Evolutionary conservation across 1,140 invertebrate genomes (phyloP), one percentile per base, ranked within the genome.

Genomic region (Pseudomyrmex gracilis): DNA sequence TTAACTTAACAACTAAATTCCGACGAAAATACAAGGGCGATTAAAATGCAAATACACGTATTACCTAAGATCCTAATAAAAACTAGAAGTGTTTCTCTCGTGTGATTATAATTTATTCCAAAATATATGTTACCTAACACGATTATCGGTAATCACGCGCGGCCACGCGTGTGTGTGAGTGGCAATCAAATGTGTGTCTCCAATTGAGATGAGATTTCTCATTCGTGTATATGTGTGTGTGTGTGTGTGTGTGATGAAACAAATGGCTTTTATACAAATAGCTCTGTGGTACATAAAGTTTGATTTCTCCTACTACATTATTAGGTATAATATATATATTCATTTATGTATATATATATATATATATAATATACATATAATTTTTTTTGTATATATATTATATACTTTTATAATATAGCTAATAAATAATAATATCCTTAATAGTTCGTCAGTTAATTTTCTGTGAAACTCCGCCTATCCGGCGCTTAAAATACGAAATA

Each of bases 181-280:
- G 80, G 76, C 71, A 90, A 89, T 89, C 67, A 71, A 87, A 89
- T 83, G 47, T 34, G 34, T 34, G 3, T 34, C 34, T 34, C 34
- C 34, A 34, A 34, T 7, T 34, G 34, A 34, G 5, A 34, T 34
- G 34, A 34, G 34, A 34, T 34, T 34, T 34, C 34, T 34, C 5
- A 7, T 34, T 34, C 5, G 1, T 34, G 5, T 34, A 5, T 34
- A 5, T 34, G 34, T 34, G 34, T 34, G 51, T 76, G n/a, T 24
- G 24, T 73, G 78, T 82, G 47, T 66, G 71, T 53, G 57, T 60
- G 34, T 66, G 51, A 24, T 82, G 83, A 85, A 87, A 89, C 78
- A 80, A 82, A 82, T 82, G 85, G 61, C 70, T 90, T 90, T 90
- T 90, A 86, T 91, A 91, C 90, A 90, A 91, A 90, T 90, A 90